phyloP scores from a whole-genome alignment of 2,797 vertebrate genomes.

The Sebastes variabilis region DNA sequence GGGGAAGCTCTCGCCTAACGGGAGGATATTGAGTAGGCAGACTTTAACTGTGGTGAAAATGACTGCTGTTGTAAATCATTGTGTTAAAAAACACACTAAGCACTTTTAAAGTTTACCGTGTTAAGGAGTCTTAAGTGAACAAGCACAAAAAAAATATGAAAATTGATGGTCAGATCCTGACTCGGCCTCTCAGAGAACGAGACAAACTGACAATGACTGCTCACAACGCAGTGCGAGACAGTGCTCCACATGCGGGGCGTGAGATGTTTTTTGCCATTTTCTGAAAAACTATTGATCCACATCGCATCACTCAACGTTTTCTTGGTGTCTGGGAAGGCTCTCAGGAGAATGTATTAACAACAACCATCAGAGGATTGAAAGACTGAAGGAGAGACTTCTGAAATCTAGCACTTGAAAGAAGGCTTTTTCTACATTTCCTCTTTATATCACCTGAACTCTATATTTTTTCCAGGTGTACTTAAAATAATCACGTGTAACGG shows the following conservation, averaged over 20 bases:
- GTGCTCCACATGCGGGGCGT: constrained; percentile 29
- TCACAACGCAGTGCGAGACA: background rate
- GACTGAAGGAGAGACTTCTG: constrained; percentile 34
- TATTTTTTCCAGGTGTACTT: constrained; percentile 17
- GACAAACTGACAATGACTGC: constrained; percentile 32
- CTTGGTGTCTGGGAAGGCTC: constrained; percentile 46
- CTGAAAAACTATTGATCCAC: constrained; percentile 70
- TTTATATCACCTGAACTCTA: constrained; percentile 26
- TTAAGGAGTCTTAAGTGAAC: constrained; percentile 27
- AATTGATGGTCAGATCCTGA: constrained; percentile 4
- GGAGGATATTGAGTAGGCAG: constrained; percentile 28
- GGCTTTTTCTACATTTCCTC: constrained; percentile 16
- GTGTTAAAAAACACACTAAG: constrained; percentile 24
- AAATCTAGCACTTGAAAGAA: constrained; percentile 39
- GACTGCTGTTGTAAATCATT: constrained; percentile 40
- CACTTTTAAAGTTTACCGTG: constrained; percentile 22
- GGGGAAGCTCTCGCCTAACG: constrained; percentile 16
- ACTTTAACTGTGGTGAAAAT: constrained; percentile 8
- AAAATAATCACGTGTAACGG: constrained; percentile 34
- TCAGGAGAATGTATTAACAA: constrained; percentile 61
- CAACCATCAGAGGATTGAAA: constrained; percentile 37
- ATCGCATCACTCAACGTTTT: constrained; percentile 68
- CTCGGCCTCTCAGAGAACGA: background rate
- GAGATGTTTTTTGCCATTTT: constrained; percentile 62
- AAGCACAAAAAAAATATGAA: background rate